Evolutionary conservation across 2,113 vertebrate species (phyloP).

Genomic region (Perca flavescens): DNA sequence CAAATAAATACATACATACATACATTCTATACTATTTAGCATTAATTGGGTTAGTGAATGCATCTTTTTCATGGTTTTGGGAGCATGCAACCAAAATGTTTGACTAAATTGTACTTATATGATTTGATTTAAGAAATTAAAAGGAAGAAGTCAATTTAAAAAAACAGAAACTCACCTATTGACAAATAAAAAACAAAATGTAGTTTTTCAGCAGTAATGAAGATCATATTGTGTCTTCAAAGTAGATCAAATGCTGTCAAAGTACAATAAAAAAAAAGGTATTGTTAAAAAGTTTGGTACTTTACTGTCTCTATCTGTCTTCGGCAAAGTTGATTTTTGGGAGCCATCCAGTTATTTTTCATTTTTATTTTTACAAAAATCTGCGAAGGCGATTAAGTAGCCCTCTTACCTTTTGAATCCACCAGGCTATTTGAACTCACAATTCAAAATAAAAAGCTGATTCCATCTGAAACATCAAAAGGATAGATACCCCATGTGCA

Average conservation of each 20-base stretch:
- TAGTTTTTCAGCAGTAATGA: conserved; percentile 24
- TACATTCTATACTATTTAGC: too few relatives aligned
- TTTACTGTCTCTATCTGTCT: not conserved
- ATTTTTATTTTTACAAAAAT: not conserved
- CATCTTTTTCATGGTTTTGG: not conserved
- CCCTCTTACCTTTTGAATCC: conserved; percentile 41
- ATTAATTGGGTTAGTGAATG: too few relatives aligned
- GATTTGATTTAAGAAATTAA: not conserved
- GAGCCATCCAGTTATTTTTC: not conserved
- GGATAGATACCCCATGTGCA: not conserved
- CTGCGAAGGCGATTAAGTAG: not conserved
- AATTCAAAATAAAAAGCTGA: conserved; percentile 16
- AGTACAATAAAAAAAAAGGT: not conserved
- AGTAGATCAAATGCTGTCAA: conserved; percentile 32
- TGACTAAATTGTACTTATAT: not conserved
- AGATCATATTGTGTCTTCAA: conserved; percentile 54
- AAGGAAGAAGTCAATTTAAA: not conserved
- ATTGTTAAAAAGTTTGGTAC: not conserved
- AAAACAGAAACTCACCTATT: conserved; percentile 57
- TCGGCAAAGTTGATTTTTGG: not conserved
- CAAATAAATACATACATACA: not conserved
- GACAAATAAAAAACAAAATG: conserved; percentile 47
- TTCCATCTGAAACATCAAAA: conserved; percentile 25
- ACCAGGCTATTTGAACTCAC: not conserved
- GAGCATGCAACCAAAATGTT: not conserved